phyloP scores from a whole-genome alignment of 2,113 vertebrate genomes.

The Noctilio leporinus region DNA sequence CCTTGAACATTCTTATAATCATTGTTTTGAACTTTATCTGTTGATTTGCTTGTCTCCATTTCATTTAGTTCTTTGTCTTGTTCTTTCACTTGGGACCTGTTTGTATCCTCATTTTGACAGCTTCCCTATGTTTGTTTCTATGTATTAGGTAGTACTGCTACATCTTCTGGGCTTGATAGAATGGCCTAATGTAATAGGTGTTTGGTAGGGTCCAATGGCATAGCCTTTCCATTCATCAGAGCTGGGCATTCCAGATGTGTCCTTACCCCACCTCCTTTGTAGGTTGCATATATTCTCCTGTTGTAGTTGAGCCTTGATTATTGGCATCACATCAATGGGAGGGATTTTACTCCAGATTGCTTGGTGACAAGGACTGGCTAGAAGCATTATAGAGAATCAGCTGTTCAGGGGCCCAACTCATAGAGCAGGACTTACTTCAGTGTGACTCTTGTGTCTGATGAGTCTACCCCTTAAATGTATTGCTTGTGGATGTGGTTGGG shows the following conservation, averaged over 20 bases:
- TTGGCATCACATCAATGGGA: background rate
- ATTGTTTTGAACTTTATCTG: background rate
- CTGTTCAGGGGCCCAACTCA: background rate
- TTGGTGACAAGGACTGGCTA: background rate
- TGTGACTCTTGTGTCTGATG: background rate
- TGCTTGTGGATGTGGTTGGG: background rate
- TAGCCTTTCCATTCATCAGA: background rate
- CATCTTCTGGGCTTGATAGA: background rate
- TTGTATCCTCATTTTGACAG: background rate
- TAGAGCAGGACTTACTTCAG: background rate
- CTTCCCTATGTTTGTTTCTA: background rate
- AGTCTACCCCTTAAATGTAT: background rate
- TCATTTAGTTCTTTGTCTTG: background rate
- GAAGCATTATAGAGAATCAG: background rate
- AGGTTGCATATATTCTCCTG: background rate
- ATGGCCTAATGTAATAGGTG: background rate
- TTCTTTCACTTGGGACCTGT: background rate
- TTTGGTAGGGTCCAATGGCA: background rate
- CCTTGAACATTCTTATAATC: background rate
- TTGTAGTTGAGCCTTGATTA: background rate
- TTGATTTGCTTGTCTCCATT: background rate
- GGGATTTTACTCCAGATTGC: background rate
- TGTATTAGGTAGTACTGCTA: background rate
- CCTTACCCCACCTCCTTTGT: background rate
- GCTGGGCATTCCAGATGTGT: background rate